Evolutionary conservation across 2,888 invertebrate genomes (phyloP).

Genomic region (Cosmia pyralina): DNA sequence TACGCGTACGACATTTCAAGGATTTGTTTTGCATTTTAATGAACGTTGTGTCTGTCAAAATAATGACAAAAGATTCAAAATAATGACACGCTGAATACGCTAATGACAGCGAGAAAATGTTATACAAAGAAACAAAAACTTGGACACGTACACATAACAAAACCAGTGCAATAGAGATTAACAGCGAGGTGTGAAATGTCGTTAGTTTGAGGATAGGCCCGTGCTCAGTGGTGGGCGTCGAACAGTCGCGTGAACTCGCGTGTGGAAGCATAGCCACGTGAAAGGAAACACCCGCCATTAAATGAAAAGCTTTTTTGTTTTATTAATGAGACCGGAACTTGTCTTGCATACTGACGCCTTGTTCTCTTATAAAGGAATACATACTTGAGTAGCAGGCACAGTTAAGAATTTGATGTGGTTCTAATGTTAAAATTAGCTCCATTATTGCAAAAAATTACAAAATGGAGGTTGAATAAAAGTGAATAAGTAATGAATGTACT

Average conservation of each 20-base stretch:
- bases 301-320: constrained; percentile 45
- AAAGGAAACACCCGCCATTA: constrained; percentile 44
- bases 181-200: constrained; percentile 32
- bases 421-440: not conserved
- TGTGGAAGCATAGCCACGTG: constrained; percentile 27
- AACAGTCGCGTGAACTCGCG: constrained; percentile 42
- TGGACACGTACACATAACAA: constrained; percentile 14
- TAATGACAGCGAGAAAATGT: constrained; percentile 5
- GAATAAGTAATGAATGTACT: constrained; percentile 37
- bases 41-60: constrained; percentile 20
- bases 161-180: constrained; percentile 21
- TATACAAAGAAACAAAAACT: constrained; percentile 14
- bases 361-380: constrained; percentile 12
- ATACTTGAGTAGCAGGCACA: not conserved
- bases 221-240: constrained; percentile 18
- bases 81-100: constrained; percentile 26
- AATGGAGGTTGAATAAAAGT: constrained; percentile 34
- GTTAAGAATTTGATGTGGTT: constrained; percentile 14
- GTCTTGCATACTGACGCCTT: constrained; percentile 33
- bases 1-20: constrained; percentile 24
- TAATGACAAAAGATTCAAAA: constrained; percentile 14
- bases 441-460: constrained; percentile 8
- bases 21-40: constrained; percentile 24
- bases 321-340: constrained; percentile 36
- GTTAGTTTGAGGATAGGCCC: constrained; percentile 28